These are phyloP conservation scores for Periplaneta americana DNA, from an alignment of 1,140 invertebrate species.

Conservation along the genomic window DNA sequence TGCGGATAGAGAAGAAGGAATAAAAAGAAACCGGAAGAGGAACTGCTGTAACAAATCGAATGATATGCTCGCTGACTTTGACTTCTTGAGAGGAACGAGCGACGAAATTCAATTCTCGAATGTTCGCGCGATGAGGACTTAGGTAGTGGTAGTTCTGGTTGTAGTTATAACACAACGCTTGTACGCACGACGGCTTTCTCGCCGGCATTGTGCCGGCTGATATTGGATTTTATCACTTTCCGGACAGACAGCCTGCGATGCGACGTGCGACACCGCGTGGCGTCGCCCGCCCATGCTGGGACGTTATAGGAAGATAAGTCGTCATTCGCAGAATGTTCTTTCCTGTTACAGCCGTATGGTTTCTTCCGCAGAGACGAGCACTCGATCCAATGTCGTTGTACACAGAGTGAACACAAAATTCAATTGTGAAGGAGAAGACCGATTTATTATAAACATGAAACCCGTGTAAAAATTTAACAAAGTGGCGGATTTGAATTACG, in stretches of 20 bases:
- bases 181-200: background rate
- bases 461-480: background rate
- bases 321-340: background rate
- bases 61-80: background rate
- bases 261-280: background rate
- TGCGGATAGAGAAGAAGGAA: background rate
- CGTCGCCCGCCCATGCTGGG: background rate
- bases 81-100: background rate
- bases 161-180: background rate
- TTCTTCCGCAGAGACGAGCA: background rate
- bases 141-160: background rate
- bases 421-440: background rate
- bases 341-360: background rate
- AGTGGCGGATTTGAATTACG: no score
- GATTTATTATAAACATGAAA: background rate
- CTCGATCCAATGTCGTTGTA: background rate
- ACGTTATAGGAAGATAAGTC: background rate
- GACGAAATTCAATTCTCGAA: background rate
- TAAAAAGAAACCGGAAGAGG: background rate
- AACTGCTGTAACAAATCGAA: slow-evolving; percentile 1
- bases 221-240: background rate
- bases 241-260: background rate
- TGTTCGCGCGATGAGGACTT: background rate
- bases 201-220: background rate
- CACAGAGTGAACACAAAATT: background rate